phyloP scores from a whole-genome alignment of 2,888 invertebrate genomes.

The Metopia argyrocephala region DNA sequence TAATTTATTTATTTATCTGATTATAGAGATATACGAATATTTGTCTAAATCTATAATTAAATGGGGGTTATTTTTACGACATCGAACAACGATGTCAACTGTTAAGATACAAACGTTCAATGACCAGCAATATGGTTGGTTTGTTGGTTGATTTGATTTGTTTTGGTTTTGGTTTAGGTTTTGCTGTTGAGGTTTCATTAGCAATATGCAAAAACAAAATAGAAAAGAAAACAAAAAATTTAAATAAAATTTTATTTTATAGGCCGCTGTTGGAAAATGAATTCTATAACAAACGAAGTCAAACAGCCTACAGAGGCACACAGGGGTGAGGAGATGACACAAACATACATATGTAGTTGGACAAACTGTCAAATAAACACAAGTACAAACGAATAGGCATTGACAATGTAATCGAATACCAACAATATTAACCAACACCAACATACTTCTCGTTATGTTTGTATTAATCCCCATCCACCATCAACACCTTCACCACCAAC shows the following conservation, averaged over 20 bases:
- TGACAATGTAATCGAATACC: constrained; percentile 11
- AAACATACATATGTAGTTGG: background rate
- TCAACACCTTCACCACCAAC: constrained; percentile 17
- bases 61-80: constrained; percentile 30
- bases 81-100: background rate
- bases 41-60: constrained; percentile 41
- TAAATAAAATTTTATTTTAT: background rate
- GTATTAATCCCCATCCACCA: background rate
- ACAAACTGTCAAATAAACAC: background rate
- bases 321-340: too few relatives aligned
- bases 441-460: background rate
- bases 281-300: constrained; percentile 15
- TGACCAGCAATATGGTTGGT: constrained; percentile 46
- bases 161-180: constrained; percentile 47
- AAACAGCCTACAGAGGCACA: too few relatives aligned
- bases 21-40: constrained; percentile 23
- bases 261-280: background rate
- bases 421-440: background rate
- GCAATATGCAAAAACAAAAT: constrained; percentile 24
- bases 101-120: constrained; percentile 41
- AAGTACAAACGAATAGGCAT: constrained; percentile 35
- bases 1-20: constrained; percentile 21
- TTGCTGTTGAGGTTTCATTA: constrained; percentile 49
- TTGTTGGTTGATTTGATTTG: constrained; percentile 38
- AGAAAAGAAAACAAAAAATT: background rate